phyloP scores from a whole-genome alignment of 1,140 invertebrate genomes.

The Drosophila rufa region DNA sequence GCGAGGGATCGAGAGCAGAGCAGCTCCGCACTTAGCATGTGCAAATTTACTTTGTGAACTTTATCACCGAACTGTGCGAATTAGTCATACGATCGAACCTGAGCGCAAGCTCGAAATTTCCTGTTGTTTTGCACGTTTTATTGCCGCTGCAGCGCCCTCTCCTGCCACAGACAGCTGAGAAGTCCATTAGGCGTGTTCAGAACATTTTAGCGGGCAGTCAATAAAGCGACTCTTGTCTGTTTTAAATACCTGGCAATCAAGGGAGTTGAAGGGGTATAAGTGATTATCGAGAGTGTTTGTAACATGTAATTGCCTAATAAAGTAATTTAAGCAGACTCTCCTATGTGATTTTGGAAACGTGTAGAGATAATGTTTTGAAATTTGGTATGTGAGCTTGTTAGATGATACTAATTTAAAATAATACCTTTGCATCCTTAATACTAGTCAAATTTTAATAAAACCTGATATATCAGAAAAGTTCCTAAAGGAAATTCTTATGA shows the following conservation, averaged over 20 bases:
- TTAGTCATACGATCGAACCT: slow-evolving; percentile 57
- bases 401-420: too few species aligned
- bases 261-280: neutral
- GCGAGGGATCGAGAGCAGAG: slow-evolving; percentile 15
- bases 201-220: slow-evolving; percentile 46
- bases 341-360: neutral
- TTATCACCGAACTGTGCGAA: slow-evolving; percentile 34
- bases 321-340: neutral
- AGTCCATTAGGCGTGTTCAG: slow-evolving; percentile 57
- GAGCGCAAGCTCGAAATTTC: slow-evolving; percentile 11
- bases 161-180: slow-evolving; percentile 32
- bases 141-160: slow-evolving; percentile 37
- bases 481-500: too few species aligned
- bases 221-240: slow-evolving; percentile 32
- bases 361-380: neutral
- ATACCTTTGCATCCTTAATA: accelerated
- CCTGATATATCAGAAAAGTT: neutral
- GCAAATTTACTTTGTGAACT: slow-evolving; percentile 42
- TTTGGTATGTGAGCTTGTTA: neutral
- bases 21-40: slow-evolving; percentile 20
- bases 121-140: slow-evolving; percentile 41
- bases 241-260: slow-evolving; percentile 21
- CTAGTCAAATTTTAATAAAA: neutral
- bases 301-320: too few species aligned
- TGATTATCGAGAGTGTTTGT: too few species aligned